Conservation (phyloP, 2,797 vertebrate genomes). For the Stomatorhinus walkeri region DNA sequence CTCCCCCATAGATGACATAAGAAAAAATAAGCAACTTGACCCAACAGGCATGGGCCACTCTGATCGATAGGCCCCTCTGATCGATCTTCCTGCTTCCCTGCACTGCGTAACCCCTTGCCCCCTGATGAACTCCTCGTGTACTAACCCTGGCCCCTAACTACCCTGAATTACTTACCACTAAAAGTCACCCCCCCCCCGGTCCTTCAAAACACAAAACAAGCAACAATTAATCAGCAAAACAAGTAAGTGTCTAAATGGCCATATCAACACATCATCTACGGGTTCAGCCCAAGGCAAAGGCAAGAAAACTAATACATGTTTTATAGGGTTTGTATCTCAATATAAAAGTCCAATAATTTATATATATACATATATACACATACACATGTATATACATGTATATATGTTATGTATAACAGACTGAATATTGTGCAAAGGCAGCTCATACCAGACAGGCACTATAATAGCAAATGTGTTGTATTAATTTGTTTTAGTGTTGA, state of each 20-base stretch:
- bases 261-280: background rate
- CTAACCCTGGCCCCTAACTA: background rate
- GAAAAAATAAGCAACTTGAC: background rate
- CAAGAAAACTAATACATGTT: background rate
- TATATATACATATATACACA: background rate
- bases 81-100: background rate
- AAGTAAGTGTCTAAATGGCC: background rate
- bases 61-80: slow-evolving; percentile 19
- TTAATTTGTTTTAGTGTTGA: background rate
- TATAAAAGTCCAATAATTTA: background rate
- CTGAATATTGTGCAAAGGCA: background rate
- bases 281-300: background rate
- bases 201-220: slow-evolving; percentile 1
- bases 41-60: background rate
- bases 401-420: background rate
- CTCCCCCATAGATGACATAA: background rate
- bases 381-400: background rate
- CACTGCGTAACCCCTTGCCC: background rate
- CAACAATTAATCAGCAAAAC: background rate
- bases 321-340: background rate
- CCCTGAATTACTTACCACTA: background rate
- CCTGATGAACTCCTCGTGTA: background rate
- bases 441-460: background rate
- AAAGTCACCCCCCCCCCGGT: background rate
- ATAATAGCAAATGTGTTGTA: background rate